Evolutionary conservation across 2,797 vertebrate genomes (phyloP).

Genomic region (Ara ararauna): DNA sequence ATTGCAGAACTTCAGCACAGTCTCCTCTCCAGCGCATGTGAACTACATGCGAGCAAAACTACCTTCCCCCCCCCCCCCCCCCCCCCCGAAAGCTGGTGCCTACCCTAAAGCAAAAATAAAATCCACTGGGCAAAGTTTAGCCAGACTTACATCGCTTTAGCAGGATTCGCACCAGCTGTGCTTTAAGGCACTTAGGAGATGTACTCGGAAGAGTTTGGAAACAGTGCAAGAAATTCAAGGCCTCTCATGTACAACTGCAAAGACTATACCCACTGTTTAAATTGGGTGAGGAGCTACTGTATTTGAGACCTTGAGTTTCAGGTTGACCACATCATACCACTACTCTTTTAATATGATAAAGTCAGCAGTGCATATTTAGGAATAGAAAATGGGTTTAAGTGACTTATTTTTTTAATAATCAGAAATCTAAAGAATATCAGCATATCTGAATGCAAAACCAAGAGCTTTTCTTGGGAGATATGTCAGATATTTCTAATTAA

Average conservation of each 20-base stretch:
- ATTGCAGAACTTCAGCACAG: not conserved
- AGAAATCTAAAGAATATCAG: not conserved
- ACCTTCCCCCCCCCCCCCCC: no score
- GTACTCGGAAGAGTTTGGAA: not conserved
- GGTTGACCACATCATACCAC: not conserved
- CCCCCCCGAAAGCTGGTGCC: not conserved
- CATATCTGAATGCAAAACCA: not conserved
- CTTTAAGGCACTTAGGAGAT: not conserved
- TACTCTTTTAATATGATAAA: not conserved
- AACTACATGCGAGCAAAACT: not conserved
- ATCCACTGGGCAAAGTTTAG: not conserved
- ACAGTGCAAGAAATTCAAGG: not conserved
- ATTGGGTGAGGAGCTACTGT: not conserved
- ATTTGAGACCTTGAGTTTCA: not conserved
- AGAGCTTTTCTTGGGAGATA: not conserved
- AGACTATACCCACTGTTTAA: not conserved
- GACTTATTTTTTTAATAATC: not conserved
- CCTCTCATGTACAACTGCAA: not conserved
- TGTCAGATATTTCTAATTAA: not conserved
- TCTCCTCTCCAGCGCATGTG: not conserved
- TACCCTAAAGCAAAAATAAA: not conserved
- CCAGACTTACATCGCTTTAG: not conserved
- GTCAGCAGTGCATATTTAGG: not conserved
- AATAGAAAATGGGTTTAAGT: not conserved
- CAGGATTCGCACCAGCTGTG: not conserved